Evolutionary conservation across 2,797 vertebrate species (phyloP).

Genomic region (Rhinoraja longicauda): DNA sequence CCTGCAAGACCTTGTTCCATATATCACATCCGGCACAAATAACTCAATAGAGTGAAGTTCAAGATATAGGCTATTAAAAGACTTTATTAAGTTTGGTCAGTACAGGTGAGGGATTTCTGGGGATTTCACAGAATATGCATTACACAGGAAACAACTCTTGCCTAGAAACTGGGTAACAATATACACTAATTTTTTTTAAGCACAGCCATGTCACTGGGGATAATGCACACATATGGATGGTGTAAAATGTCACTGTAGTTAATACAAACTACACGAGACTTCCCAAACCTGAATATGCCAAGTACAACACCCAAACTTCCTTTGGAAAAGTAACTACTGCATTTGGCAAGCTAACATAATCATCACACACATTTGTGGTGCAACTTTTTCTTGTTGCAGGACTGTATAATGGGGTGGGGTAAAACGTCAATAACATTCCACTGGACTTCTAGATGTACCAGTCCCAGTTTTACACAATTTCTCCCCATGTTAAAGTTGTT

Average conservation of each 20-base stretch:
- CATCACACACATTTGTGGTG: slow-evolving; percentile 39
- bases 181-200: slow-evolving; percentile 78
- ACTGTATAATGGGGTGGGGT: not conserved
- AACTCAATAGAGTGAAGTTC: slow-evolving; percentile 44
- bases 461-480: slow-evolving; percentile 33
- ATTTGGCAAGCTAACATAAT: slow-evolving; percentile 69
- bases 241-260: slow-evolving; percentile 66
- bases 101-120: slow-evolving; percentile 96
- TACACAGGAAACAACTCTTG: slow-evolving; percentile 77
- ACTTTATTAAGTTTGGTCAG: slow-evolving; percentile 99
- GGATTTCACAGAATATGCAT: slow-evolving; percentile 86
- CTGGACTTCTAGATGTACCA: slow-evolving; percentile 45
- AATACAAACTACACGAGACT: slow-evolving; percentile 81
- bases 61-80: slow-evolving; percentile 82
- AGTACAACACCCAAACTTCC: slow-evolving; percentile 61
- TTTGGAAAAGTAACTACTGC: slow-evolving; percentile 71
- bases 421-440: slow-evolving; percentile 4
- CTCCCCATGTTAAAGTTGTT: slow-evolving; percentile 28
- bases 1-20: not conserved
- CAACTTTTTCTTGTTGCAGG: slow-evolving; percentile 12
- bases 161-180: slow-evolving; percentile 82
- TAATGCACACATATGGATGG: slow-evolving; percentile 74
- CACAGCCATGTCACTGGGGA: slow-evolving; percentile 68
- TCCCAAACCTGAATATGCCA: slow-evolving; percentile 59
- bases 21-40: not conserved